These are phyloP conservation scores for Rhodeus uyekii DNA, from an alignment of 2,797 vertebrate genomes.

Conservation along the genomic window DNA sequence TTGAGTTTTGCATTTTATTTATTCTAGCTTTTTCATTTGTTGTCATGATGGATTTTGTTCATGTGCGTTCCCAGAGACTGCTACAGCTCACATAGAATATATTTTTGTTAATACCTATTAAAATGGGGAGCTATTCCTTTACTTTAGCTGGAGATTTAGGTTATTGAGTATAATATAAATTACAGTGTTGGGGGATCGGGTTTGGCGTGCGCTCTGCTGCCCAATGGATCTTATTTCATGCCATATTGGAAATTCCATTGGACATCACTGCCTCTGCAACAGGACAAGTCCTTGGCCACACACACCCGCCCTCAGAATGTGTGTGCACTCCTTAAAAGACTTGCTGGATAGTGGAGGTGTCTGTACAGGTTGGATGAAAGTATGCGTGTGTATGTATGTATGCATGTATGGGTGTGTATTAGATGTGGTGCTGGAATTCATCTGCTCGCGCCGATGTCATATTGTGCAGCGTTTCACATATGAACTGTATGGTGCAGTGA, in stretches of 20 bases:
- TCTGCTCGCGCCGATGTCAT: constrained; percentile 31
- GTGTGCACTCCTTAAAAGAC: constrained; percentile 70
- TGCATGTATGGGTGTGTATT: constrained; percentile 61
- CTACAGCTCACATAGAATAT: constrained; percentile 78
- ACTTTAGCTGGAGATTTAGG: constrained; percentile 65
- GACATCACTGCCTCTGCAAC: constrained; percentile 55
- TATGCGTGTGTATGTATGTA: constrained; percentile 64
- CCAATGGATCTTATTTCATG: constrained; percentile 57
- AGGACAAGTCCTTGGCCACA: constrained; percentile 61
- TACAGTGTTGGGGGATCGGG: constrained; percentile 63
- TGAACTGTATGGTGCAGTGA: constrained; percentile 40
- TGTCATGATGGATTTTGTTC: constrained; percentile 46
- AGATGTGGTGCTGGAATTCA: constrained; percentile 36
- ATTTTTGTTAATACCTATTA: constrained; percentile 79
- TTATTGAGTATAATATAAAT: constrained; percentile 69
- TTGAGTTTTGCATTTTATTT: constrained; percentile 76
- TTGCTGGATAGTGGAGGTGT: constrained; percentile 68
- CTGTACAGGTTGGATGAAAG: constrained; percentile 29
- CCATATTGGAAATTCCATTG: constrained; percentile 62
- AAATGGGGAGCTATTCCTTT: constrained; percentile 64
- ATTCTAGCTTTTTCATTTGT: constrained; percentile 62
- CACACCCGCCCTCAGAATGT: constrained; percentile 67
- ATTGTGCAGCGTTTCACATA: constrained; percentile 32
- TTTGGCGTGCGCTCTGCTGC: constrained; percentile 57
- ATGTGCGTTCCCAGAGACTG: constrained; percentile 65